Conservation (phyloP, 2,797 vertebrate genomes). For the Serranus cabrilla region DNA sequence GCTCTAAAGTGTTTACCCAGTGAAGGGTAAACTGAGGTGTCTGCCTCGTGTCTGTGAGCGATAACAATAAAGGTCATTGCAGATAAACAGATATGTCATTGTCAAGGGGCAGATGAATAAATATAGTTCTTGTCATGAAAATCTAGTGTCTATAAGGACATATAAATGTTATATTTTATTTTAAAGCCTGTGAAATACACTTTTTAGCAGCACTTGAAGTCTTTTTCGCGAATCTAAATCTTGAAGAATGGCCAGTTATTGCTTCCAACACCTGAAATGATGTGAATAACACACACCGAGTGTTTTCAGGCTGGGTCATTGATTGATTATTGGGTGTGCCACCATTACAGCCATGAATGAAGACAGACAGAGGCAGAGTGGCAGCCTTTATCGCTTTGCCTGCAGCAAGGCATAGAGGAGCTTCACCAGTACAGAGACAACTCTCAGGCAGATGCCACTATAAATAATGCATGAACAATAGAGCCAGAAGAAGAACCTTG, state of each 20-base stretch:
- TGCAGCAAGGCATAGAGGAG: conserved; percentile 63
- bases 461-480: conserved; percentile 85
- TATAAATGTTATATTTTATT: too few species aligned
- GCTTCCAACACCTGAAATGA: conserved; percentile 1
- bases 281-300: background rate
- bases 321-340: conserved; percentile 45
- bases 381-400: conserved; percentile 59
- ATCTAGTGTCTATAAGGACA: background rate
- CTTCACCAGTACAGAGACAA: conserved; percentile 67
- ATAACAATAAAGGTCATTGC: conserved; percentile 61
- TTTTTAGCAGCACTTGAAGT: too few species aligned
- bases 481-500: conserved; percentile 79
- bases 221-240: background rate
- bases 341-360: conserved; percentile 37
- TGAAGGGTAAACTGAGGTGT: conserved; percentile 47
- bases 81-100: conserved; percentile 49
- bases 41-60: conserved; percentile 41
- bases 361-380: conserved; percentile 54
- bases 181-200: background rate
- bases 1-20: conserved; percentile 47
- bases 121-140: conserved; percentile 17
- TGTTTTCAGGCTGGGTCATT: conserved; percentile 7
- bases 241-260: background rate
- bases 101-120: conserved; percentile 31
- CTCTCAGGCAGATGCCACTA: conserved; percentile 82